phyloP scores from a whole-genome alignment of 2,113 vertebrate genomes.

The Austrofundulus limnaeus region DNA sequence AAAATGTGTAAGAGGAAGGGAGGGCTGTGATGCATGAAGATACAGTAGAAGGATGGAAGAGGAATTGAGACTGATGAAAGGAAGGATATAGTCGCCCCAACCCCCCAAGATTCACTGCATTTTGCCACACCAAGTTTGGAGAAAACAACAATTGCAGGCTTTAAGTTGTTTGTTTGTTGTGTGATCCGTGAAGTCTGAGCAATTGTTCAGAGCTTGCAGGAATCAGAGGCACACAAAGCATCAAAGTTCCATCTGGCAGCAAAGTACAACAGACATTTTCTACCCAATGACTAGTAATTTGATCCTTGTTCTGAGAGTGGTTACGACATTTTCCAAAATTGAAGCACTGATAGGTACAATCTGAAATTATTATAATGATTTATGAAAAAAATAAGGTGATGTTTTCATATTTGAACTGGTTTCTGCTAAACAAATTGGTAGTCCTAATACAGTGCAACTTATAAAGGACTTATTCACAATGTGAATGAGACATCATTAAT shows the following conservation, averaged over 20 bases:
- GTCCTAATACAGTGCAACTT: background rate
- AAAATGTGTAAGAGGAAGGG: background rate
- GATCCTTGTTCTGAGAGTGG: constrained; percentile 2
- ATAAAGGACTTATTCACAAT: no score
- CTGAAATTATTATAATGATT: background rate
- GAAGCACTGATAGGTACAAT: background rate
- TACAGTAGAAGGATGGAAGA: background rate
- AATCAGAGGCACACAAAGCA: background rate
- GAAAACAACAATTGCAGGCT: background rate
- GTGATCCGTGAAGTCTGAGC: background rate
- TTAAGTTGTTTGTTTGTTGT: constrained; percentile 7
- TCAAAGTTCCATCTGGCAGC: background rate
- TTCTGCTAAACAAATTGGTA: background rate
- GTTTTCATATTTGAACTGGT: background rate
- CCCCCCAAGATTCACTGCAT: background rate
- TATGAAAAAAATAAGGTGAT: background rate
- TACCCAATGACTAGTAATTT: background rate
- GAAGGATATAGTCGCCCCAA: background rate
- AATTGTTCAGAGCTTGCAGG: background rate
- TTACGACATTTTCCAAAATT: constrained; percentile 6
- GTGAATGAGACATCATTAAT: background rate
- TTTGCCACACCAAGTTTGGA: background rate
- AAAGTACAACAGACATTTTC: background rate
- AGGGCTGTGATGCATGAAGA: background rate
- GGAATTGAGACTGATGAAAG: background rate